Evolutionary conservation across 1,140 invertebrate species (phyloP).

Genomic region (Stegodyphus dumicola): DNA sequence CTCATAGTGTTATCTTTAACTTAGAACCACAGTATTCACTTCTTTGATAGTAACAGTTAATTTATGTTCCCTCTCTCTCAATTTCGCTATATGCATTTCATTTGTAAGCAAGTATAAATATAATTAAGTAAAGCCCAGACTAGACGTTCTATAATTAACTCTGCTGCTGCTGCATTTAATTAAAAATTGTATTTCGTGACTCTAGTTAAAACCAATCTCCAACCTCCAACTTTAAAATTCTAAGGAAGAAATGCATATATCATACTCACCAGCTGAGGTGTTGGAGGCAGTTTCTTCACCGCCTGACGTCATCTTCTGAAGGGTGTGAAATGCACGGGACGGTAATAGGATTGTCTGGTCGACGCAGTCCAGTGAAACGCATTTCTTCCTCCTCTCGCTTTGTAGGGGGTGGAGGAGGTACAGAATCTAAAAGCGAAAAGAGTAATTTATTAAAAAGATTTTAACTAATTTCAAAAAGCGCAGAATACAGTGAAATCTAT

Average conservation of each 20-base stretch:
- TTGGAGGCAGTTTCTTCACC: neutral
- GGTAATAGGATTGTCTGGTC: slow-evolving; percentile 76
- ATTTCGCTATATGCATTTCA: too few relatives aligned
- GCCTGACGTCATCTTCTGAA: slow-evolving; percentile 71
- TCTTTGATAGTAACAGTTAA: too few relatives aligned
- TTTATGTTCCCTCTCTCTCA: too few relatives aligned
- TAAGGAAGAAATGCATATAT: neutral
- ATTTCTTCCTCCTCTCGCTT: slow-evolving; percentile 72
- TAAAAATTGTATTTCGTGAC: too few relatives aligned
- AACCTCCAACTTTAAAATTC: too few relatives aligned
- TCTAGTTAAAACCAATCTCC: too few relatives aligned
- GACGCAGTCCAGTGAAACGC: slow-evolving; percentile 73
- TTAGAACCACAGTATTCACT: too few relatives aligned
- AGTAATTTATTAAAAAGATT: neutral
- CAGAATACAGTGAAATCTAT: neutral
- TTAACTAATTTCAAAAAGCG: neutral
- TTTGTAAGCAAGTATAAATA: too few relatives aligned
- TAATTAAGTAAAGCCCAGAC: too few relatives aligned
- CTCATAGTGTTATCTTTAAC: too few relatives aligned
- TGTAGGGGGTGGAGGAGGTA: neutral
- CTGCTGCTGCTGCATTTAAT: too few relatives aligned
- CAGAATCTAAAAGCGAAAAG: slow-evolving; percentile 1
- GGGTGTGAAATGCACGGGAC: slow-evolving; percentile 76
- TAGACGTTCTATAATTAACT: too few relatives aligned
- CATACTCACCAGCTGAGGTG: neutral